phyloP scores from a whole-genome alignment of 2,888 invertebrate genomes.

The Phyllotreta striolata region DNA sequence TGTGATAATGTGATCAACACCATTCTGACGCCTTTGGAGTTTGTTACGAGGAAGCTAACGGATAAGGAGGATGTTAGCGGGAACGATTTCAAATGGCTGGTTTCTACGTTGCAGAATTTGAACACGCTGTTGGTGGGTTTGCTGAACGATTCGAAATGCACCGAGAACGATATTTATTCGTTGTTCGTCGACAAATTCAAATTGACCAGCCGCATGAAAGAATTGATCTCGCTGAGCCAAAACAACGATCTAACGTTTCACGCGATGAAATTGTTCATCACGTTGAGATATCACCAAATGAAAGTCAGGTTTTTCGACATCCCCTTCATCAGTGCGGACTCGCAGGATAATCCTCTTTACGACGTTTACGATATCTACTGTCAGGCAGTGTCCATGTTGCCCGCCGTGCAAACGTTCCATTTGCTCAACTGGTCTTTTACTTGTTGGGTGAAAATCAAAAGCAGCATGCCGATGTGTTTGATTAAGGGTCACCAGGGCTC shows the following conservation, averaged over 20 bases:
- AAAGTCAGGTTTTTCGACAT: slow-evolving; percentile 23
- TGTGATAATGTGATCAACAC: slow-evolving; percentile 66
- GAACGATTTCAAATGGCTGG: slow-evolving; percentile 64
- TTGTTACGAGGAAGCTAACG: slow-evolving; percentile 56
- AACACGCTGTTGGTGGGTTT: slow-evolving; percentile 63
- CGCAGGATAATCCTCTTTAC: neutral
- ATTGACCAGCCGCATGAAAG: slow-evolving; percentile 58
- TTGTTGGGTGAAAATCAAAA: slow-evolving; percentile 57
- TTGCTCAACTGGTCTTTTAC: slow-evolving; percentile 57
- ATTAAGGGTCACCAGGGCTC: slow-evolving; percentile 31
- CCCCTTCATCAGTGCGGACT: neutral
- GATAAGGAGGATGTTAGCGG: slow-evolving; percentile 49
- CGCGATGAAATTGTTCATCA: slow-evolving; percentile 60
- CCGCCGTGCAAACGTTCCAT: slow-evolving; percentile 57
- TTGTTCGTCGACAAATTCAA: slow-evolving; percentile 58
- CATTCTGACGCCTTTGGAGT: slow-evolving; percentile 68
- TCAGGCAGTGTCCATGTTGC: slow-evolving; percentile 25
- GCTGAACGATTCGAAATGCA: slow-evolving; percentile 56
- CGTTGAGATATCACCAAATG: slow-evolving; percentile 38
- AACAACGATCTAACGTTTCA: slow-evolving; percentile 62
- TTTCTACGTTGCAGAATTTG: slow-evolving; percentile 68
- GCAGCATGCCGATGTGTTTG: slow-evolving; percentile 39
- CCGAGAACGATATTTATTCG: slow-evolving; percentile 54
- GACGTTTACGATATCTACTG: slow-evolving; percentile 18
- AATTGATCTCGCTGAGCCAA: slow-evolving; percentile 61